Evolutionary conservation across 2,888 invertebrate species (phyloP).

Genomic region (Amphipyra berbera): DNA sequence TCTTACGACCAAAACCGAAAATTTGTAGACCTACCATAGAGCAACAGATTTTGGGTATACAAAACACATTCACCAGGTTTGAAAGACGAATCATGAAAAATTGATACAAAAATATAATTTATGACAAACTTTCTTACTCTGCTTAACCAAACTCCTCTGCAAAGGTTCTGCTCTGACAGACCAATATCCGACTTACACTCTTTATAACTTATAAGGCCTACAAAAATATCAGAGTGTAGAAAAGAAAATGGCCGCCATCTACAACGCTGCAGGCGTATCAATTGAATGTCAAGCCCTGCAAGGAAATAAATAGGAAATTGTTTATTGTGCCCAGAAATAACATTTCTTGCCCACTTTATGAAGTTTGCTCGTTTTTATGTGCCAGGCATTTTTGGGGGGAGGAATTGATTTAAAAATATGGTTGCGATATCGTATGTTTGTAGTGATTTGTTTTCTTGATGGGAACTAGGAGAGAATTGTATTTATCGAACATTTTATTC

Average conservation of each 20-base stretch:
- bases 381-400: conserved; percentile 4
- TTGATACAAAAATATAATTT: too few species aligned
- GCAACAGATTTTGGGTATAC: too few species aligned
- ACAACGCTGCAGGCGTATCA: conserved; percentile 24
- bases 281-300: conserved; percentile 29
- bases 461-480: neutral
- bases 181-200: neutral
- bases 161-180: too few species aligned
- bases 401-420: conserved; percentile 30
- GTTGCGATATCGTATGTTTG: conserved; percentile 2
- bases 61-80: too few species aligned
- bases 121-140: too few species aligned
- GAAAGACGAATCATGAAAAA: too few species aligned
- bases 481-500: too few species aligned
- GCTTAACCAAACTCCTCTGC: too few species aligned
- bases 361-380: conserved; percentile 48
- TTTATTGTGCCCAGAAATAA: conserved; percentile 55
- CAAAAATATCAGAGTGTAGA: neutral
- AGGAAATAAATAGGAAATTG: conserved; percentile 60
- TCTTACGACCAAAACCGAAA: too few species aligned
- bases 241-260: conserved; percentile 20
- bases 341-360: conserved; percentile 46
- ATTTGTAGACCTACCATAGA: too few species aligned
- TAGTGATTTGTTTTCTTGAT: neutral
- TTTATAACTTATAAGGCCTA: neutral